Conservation (phyloP, 2,888 invertebrate genomes). For the Watsonalla binaria region DNA sequence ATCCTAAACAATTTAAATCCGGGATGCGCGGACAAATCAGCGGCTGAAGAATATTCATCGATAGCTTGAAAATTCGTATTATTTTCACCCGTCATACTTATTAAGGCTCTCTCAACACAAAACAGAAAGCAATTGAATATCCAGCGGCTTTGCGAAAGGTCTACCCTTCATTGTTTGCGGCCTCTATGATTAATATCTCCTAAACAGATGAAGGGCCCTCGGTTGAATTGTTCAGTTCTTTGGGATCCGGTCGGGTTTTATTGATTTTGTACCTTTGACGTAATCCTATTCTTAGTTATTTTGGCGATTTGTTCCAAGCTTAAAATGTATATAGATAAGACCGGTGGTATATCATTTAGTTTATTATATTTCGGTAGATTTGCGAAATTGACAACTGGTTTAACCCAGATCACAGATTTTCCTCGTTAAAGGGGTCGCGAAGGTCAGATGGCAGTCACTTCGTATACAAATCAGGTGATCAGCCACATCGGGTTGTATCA, state of each 20-base stretch:
- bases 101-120: background rate
- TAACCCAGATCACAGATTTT: too few species aligned
- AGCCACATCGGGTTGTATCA: too few species aligned
- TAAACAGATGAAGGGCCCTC: constrained; percentile 1
- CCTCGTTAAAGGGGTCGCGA: too few species aligned
- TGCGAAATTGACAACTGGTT: too few species aligned
- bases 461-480: too few species aligned
- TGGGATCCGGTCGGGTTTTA: background rate
- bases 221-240: background rate
- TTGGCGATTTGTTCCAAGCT: background rate
- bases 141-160: constrained; percentile 1
- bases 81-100: background rate
- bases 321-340: too few species aligned
- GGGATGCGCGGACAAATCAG: too few species aligned
- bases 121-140: background rate
- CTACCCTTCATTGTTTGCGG: constrained; percentile 1
- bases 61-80: background rate
- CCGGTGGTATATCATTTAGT: too few species aligned
- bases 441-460: too few species aligned
- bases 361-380: too few species aligned
- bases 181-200: constrained; percentile 4
- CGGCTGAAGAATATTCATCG: too few species aligned
- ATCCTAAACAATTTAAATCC: too few species aligned
- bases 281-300: background rate
- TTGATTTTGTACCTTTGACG: background rate